Evolutionary conservation across 2,797 vertebrate genomes (phyloP).

Genomic region (Microctenopoma stevenorrisi): DNA sequence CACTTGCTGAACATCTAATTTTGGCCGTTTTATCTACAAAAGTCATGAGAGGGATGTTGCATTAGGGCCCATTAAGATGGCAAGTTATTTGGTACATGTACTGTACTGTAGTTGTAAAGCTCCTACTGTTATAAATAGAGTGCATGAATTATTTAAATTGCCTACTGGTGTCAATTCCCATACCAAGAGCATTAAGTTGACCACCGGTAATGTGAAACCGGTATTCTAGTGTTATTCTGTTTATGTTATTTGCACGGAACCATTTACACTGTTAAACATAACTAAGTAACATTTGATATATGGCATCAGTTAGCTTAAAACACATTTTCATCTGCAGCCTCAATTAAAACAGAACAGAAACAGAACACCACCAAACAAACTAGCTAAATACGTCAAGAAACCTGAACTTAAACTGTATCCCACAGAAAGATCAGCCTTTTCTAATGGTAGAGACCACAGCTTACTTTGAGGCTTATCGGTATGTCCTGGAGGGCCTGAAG

Average conservation of each 20-base stretch:
- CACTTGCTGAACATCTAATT: background rate
- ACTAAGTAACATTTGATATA: background rate
- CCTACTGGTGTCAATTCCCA: background rate
- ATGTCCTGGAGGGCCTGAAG: conserved; percentile 92
- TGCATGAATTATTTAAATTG: background rate
- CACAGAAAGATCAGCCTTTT: conserved; percentile 81
- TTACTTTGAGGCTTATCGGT: conserved; percentile 95
- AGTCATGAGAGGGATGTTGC: background rate
- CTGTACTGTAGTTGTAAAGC: background rate
- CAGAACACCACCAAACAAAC: background rate
- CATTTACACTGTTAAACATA: background rate
- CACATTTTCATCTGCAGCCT: background rate
- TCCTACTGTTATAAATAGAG: background rate
- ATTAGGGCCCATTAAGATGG: background rate
- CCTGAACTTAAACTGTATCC: background rate
- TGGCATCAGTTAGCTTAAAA: background rate
- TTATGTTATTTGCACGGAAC: background rate
- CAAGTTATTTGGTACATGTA: background rate
- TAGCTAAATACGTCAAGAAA: background rate
- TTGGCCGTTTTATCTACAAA: background rate
- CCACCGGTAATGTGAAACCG: too few relatives aligned
- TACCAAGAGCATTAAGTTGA: background rate
- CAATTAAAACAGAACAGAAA: background rate
- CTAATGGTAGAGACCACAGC: conserved; percentile 96
- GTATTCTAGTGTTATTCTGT: too few relatives aligned